A percentile compares a stretch with the other conserved stretches of the same genome.
Conservation (phyloP, 1,140 invertebrate species). For the Andrena cerasifolii region DNA sequence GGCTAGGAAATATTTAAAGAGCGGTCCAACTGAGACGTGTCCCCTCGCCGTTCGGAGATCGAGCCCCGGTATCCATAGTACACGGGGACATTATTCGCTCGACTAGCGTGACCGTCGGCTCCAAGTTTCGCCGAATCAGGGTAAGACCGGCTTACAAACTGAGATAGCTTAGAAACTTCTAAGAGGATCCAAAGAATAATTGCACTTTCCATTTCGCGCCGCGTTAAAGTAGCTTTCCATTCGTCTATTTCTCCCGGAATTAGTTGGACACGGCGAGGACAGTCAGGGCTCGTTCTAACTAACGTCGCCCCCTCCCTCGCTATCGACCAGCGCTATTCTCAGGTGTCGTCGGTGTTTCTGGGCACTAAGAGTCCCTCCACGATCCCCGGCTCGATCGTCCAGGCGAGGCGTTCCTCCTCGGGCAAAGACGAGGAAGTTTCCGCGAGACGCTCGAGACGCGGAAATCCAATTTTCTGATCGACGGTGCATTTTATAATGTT, state of each 20-base stretch:
- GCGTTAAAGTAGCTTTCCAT: slow-evolving; percentile 2
- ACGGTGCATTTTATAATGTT: slow-evolving; percentile 55
- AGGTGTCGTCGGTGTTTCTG: background rate
- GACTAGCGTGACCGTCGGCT: slow-evolving; percentile 28
- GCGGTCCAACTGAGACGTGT: background rate
- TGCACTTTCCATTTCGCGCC: slow-evolving; percentile 30
- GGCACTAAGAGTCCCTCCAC: background rate
- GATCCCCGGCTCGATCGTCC: background rate
- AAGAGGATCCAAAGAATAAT: slow-evolving; percentile 57
- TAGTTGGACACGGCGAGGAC: background rate
- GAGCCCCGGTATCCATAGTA: slow-evolving; percentile 2
- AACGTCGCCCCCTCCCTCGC: background rate
- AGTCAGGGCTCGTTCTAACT: background rate
- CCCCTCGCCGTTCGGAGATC: background rate
- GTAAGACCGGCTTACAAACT: slow-evolving; percentile 44
- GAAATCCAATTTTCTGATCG: slow-evolving; percentile 50
- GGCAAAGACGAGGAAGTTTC: background rate
- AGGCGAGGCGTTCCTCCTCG: background rate
- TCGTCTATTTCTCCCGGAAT: slow-evolving; percentile 10
- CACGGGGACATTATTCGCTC: slow-evolving; percentile 22
- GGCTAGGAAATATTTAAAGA: slow-evolving; percentile 17
- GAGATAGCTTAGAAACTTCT: slow-evolving; percentile 50
- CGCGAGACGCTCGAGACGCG: background rate
- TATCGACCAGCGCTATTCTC: background rate
- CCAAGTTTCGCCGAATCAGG: slow-evolving; percentile 40